A percentile compares a stretch with the other conserved stretches of the same genome.
These are phyloP conservation scores for Rhea pennata DNA, from an alignment of 2,113 vertebrate species.

Conservation along the genomic window DNA sequence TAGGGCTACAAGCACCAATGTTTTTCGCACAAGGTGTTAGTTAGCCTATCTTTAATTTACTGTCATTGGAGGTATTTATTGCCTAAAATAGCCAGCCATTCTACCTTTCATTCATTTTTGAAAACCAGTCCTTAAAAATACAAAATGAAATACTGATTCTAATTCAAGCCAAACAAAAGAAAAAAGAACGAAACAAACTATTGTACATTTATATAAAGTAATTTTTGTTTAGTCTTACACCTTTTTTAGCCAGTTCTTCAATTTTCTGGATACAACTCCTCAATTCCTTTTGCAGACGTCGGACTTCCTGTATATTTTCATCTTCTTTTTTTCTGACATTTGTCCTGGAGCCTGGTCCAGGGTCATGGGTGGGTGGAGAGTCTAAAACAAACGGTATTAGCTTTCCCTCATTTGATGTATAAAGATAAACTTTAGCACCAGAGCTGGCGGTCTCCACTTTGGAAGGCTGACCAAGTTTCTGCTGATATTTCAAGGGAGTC, in stretches of 20 bases:
- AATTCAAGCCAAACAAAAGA: not conserved
- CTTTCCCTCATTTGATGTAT: slow-evolving; percentile 39
- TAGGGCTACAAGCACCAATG: not conserved
- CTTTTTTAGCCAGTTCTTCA: slow-evolving; percentile 84
- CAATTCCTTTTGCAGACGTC: slow-evolving; percentile 83
- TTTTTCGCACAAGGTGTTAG: not conserved
- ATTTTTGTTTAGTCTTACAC: slow-evolving; percentile 67
- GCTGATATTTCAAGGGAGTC: not conserved
- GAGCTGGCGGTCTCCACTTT: slow-evolving; percentile 52
- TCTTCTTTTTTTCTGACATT: slow-evolving; percentile 27
- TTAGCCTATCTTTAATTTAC: not conserved
- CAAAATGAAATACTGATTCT: not conserved
- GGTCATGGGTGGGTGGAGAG: slow-evolving; percentile 75
- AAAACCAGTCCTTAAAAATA: not conserved
- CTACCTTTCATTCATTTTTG: not conserved
- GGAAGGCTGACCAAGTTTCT: not conserved
- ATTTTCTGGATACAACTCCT: slow-evolving; percentile 87
- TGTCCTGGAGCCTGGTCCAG: slow-evolving; percentile 13
- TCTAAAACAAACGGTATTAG: not conserved
- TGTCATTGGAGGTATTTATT: not conserved
- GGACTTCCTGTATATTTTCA: slow-evolving; percentile 75
- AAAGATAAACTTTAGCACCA: slow-evolving; percentile 66
- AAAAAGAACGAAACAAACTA: not conserved
- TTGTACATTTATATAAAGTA: not conserved
- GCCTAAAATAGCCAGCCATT: not conserved